A percentile compares a stretch with the other conserved stretches of the same genome.
Evolutionary conservation across 2,797 vertebrate species (phyloP).

Genomic region (Brachymystax lenok): DNA sequence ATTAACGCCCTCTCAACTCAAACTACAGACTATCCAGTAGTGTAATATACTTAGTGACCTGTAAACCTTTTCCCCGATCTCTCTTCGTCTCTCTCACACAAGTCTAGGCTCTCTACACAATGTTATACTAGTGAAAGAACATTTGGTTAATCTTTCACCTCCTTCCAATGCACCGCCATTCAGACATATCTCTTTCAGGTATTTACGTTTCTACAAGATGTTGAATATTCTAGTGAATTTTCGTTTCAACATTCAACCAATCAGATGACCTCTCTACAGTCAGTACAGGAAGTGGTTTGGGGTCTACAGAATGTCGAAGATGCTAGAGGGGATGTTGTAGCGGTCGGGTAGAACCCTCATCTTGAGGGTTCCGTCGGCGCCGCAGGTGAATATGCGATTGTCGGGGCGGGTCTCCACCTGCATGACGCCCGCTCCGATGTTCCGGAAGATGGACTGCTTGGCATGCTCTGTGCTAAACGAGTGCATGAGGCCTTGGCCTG

Average conservation of each 20-base stretch:
- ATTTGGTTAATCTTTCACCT: not conserved
- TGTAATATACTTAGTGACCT: not conserved
- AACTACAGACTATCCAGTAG: not conserved
- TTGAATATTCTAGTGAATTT: not conserved
- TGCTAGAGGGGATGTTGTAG: conserved; percentile 87
- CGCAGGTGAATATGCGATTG: conserved; percentile 95
- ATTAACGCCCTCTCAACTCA: conserved; percentile 36
- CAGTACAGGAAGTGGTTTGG: not conserved
- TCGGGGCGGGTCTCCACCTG: conserved; percentile 89
- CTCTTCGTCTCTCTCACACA: conserved; percentile 4
- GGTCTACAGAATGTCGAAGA: conserved; percentile 87
- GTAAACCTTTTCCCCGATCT: conserved; percentile 18
- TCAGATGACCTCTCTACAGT: not conserved
- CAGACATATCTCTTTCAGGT: not conserved
- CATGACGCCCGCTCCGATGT: conserved; percentile 94
- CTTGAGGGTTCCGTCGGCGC: conserved; percentile 96
- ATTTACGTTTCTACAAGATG: not conserved
- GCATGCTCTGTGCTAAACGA: conserved; percentile 94
- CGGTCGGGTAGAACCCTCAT: conserved; percentile 92
- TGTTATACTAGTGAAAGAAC: not conserved
- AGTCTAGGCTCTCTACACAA: not conserved
- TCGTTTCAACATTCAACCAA: not conserved
- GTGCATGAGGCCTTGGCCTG: conserved; percentile 91
- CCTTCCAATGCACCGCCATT: not conserved
- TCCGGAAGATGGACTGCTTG: conserved; percentile 98